A percentile compares a stretch with the other conserved stretches of the same genome.
Conservation (phyloP, 2,888 invertebrate species). For the Cerceris rybyensis region DNA sequence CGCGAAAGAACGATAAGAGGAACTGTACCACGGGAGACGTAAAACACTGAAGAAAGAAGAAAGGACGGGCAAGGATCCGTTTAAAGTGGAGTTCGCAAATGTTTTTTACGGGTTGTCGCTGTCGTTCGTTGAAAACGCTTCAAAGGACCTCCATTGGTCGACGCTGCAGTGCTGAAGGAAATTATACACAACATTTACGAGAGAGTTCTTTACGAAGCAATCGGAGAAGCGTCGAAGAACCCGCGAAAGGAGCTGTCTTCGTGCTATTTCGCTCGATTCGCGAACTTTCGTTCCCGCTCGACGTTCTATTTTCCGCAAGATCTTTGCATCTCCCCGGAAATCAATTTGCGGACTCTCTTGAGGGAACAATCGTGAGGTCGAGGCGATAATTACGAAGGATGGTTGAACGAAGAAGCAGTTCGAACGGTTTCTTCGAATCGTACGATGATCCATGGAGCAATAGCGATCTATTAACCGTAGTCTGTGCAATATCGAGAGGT, state of each 20-base stretch:
- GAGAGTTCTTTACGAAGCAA: too few species aligned
- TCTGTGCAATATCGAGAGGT: slow-evolving; percentile 28
- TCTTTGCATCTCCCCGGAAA: slow-evolving; percentile 14
- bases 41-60: neutral
- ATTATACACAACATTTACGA: too few species aligned
- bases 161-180: too few species aligned
- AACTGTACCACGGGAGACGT: neutral
- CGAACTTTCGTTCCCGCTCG: too few species aligned
- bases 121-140: neutral
- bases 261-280: neutral
- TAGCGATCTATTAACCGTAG: slow-evolving; percentile 32
- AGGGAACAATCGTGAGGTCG: slow-evolving; percentile 34
- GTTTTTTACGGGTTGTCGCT: neutral
- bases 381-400: slow-evolving; percentile 35
- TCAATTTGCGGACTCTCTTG: slow-evolving; percentile 22
- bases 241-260: neutral
- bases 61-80: neutral
- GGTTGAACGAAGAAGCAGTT: neutral
- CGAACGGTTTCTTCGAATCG: slow-evolving; percentile 13
- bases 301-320: neutral
- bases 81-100: neutral
- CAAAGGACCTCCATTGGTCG: too few species aligned
- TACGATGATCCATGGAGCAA: slow-evolving; percentile 36
- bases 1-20: neutral
- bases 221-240: neutral